Percentiles rank a stretch among this genome's conserved stretches.
Conservation (phyloP, 2,888 invertebrate genomes). For the Siphonodentalium dalli region DNA sequence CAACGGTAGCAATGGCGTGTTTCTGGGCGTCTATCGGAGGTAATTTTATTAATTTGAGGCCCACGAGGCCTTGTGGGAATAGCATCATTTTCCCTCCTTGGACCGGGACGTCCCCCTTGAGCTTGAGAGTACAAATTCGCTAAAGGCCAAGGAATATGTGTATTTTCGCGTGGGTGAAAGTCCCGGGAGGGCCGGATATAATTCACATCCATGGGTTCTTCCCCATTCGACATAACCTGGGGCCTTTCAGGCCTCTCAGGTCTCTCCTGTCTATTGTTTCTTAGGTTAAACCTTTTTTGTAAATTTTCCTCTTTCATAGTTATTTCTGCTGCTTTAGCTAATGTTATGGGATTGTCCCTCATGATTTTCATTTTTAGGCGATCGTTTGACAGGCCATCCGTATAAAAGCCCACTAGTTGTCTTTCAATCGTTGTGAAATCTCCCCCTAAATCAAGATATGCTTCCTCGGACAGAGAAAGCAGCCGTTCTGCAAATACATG, state of each 20-base stretch:
- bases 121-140: too few species aligned
- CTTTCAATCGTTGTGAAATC: background rate
- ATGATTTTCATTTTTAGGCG: constrained; percentile 20
- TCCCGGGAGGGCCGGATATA: background rate
- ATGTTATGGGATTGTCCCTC: constrained; percentile 10
- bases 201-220: constrained; percentile 16
- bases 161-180: too few species aligned
- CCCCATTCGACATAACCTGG: background rate
- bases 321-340: constrained; percentile 5
- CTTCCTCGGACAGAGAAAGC: constrained; percentile 12
- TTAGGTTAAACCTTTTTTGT: constrained; percentile 15
- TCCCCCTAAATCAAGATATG: constrained; percentile 3
- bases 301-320: constrained; percentile 20
- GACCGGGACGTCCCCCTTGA: too few species aligned
- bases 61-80: too few species aligned
- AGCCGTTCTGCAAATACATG: constrained; percentile 23
- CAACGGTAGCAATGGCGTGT: too few species aligned
- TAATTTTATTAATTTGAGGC: too few species aligned
- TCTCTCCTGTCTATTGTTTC: too few species aligned
- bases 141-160: too few species aligned
- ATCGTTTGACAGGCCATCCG: constrained; percentile 14
- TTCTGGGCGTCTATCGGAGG: too few species aligned
- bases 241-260: too few species aligned
- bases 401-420: constrained; percentile 14
- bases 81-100: too few species aligned